Evolutionary conservation across 1,140 invertebrate genomes (phyloP), one percentile per base, ranked within the genome.

Genomic region (Cyphomyrmex costatus): DNA sequence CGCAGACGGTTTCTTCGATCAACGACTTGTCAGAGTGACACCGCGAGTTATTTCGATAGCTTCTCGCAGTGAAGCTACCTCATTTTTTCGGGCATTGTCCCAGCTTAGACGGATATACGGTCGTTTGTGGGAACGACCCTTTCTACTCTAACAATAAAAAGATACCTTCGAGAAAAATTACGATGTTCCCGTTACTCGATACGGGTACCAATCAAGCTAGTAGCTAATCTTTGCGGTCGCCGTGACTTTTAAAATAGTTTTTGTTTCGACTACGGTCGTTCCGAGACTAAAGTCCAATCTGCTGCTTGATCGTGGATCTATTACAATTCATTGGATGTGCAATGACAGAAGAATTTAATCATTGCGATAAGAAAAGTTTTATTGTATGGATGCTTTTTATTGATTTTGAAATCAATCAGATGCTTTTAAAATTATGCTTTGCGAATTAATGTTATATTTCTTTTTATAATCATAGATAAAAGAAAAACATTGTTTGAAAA

Each of bases 41-140:
- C 78, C 85, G 53, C 66, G 46, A 89, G 66, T 90, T 84, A 90
- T 90, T 89, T 89, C 76, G 88, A 89, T 89, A 89, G 42, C 65
- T 49, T 65, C 27, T 16, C n/a, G 30, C 19, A 71, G 71, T 21
- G 66, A 58, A 42, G 68, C 53, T 82, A 71, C 36, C 24, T 46
- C 46, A 68, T 86, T 86, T 82, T 83, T 89, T 88, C 49, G 73
- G 7, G 0, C 46, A 53, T 65, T 21, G 68, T 19, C n/a, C 58
- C 42, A 46, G 58, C 74, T 86, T 83, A 73, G 63, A 68, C 53
- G 58, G 86, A 85, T 76, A 46, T 51, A 53, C 83, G n/a, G n/a
- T n/a, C n/a, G 24, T 33, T 49, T 42, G 16, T 51, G 68, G 60
- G 60, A 79, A 63, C 60, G 60, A 10, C 16, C 70, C 30, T 89